Evolutionary conservation across 1,140 invertebrate species (phyloP), one percentile per base, ranked within the genome.

Genomic region (Leptinotarsa lineolata): DNA sequence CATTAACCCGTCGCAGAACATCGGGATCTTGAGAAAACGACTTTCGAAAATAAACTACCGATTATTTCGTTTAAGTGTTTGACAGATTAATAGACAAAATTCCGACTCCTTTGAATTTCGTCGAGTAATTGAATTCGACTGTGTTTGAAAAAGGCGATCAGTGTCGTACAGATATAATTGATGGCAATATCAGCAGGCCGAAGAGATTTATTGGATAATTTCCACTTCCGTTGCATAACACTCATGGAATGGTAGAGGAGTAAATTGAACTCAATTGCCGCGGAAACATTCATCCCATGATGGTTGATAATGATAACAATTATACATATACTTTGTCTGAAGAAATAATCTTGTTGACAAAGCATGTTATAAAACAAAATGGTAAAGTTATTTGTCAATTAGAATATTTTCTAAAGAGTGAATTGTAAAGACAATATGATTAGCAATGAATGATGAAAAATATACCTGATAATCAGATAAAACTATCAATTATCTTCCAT

Each of bases 201-300:
- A 54, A 15, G 48, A 54, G 48, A 54, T 54, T 54, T 54, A 54
- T 54, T 54, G 48, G 48, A 54, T 54, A 54, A 54, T 54, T 54
- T 54, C 6, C 48, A 54, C 48, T 54, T 18, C 48, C 48, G 15
- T 54, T 54, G 30, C 48, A n/a, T 54, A 54, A 15, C 16, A 54
- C 13, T n/a, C 16, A 16, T 15, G 16, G 48, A 54, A 15, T 13
- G n/a, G 15, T 54, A 15, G 15, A 18, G 48, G 48, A 54, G n/a
- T 54, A 54, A 54, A 16, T 54, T 54, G 48, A 54, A 54, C 48
- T n/a, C n/a, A 16, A 54, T 54, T 18, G 48, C 15, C 48, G 48
- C 13, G 48, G 30, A 39, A 39, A 39, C 8, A 39, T 39, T 39
- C 3, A 11, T 39, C 8, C 30, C 8, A 11, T 39, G 8, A 39